Base-by-base conservation (phyloP, 2,113 vertebrate genomes). In the Sialia sialis region DNA sequence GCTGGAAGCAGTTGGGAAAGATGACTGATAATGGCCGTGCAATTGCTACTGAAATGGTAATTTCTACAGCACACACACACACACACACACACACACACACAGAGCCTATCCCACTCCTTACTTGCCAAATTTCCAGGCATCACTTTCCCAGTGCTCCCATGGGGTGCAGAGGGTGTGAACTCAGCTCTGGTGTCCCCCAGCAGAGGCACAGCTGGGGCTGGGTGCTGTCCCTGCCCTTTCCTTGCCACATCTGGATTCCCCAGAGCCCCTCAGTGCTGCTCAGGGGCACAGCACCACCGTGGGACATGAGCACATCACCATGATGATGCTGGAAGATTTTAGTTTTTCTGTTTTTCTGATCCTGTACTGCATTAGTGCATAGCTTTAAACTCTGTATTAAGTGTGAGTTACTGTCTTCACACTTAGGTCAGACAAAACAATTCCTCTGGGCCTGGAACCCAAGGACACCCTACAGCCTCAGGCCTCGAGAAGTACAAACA, bases 141-240 rank as follows among this genome's bases (percentile, higher is more conserved):
- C 26, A 2, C 38, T 52, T 59, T 22, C 21, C 14, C 8, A 11
- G 1, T 0, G 52, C 19, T 70, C 19, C 39, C 1, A 16, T 5
- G 20, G 13, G 68, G 10, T 30, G 34, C 63, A 22, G 32, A 77
- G 51, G 21, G 14, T 17, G 23, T 21, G 55, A 48, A 54, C 38
- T 77, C 51, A 23, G 30, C 30, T 39, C 1, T 2, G n/a, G 29
- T 13, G 22, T 7, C 56, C 25, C 2, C 43, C 4, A 38, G 78
- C 30, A 54, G 36, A 22, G 29, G 27, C 32, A 23, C 52, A 69
- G 63, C 27, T 2, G 10, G 10, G 27, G 22, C 14, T 12, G 29
- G 44, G 16, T 55, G 59, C 49, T 21, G 46, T 16, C 39, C 21
- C 46, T 54, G 68, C 49, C 27, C 58, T 38, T 22, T 23, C 11